Evolutionary conservation across 2,113 vertebrate species (phyloP).

Genomic region (Cricetomys ansorgei): DNA sequence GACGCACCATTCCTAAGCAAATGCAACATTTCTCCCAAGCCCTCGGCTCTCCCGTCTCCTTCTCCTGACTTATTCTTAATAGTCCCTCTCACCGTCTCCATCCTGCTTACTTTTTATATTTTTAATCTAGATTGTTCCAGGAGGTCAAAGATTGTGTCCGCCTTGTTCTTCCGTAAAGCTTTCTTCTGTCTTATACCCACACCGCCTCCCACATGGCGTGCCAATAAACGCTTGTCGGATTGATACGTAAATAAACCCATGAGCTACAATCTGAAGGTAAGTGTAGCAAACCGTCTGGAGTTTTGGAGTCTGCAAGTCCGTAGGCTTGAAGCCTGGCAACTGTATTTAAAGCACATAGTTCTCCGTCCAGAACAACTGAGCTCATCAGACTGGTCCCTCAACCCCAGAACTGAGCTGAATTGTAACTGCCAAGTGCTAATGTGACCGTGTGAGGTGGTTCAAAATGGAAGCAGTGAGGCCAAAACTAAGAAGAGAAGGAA

Average conservation of each 20-base stretch:
- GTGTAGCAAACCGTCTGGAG: background rate
- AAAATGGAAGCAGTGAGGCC: background rate
- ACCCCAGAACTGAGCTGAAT: background rate
- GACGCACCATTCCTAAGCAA: background rate
- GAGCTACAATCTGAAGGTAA: conserved; percentile 69
- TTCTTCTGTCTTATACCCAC: background rate
- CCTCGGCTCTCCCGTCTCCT: background rate
- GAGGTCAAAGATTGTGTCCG: background rate
- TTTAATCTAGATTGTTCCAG: background rate
- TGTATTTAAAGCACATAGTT: background rate
- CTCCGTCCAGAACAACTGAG: background rate
- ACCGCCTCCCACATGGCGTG: background rate
- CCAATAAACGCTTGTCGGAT: background rate
- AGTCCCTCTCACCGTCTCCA: background rate
- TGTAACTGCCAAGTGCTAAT: background rate
- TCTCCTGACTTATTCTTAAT: background rate
- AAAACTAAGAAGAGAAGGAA: background rate
- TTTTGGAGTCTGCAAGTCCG: background rate
- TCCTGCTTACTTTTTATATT: background rate
- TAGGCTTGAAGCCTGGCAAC: background rate
- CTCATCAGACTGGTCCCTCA: background rate
- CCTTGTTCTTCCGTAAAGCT: background rate
- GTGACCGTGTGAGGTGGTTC: background rate
- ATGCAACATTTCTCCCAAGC: background rate
- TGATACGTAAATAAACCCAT: conserved; percentile 57